Evolutionary conservation across 2,797 vertebrate genomes (phyloP), one percentile per base, ranked within the genome.

Genomic region (Clangula hyemalis): DNA sequence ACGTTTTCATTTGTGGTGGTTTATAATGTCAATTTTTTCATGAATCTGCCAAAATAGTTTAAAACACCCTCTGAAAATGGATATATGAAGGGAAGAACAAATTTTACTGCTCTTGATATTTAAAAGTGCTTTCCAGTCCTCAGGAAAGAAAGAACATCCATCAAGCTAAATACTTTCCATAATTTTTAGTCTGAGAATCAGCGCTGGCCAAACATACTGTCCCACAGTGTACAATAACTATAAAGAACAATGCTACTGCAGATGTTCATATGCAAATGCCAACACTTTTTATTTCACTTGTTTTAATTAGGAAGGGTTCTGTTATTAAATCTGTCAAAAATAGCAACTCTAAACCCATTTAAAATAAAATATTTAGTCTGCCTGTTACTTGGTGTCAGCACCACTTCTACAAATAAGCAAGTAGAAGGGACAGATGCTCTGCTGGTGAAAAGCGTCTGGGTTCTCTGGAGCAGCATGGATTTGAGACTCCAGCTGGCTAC

Each of bases 271-370:
- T 72, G 86, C 78, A 89, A 95, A 96, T 83, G 94, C 84, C 96
- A 97, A 73, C 65, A 57, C 28, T 94, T 96, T 91, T 89, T 85
- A 84, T 95, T 96, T 94, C 73, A 84, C 78, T 95, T 91, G 43
- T 94, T 96, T 95, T 94, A 97, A 97, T 97, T 91, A 96, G 64
- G 85, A 90, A 62, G n/a, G 41, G 60, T 74, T 79, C 77, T 82
- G 89, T 36, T 89, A 87, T 69, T 92, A 89, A 94, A 89, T 94
- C 83, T 79, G 73, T 73, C 80, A 95, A 92, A 95, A 87, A 43
- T 54, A 75, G 57, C 78, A 79, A 84, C 65, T 87, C 51, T 91
- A 87, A 68, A 73, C 3, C 14, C 36, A 85, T 87, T 87, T 92
- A 83, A 94, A 89, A 88, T 88, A 86, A 96, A 97, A 93, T 89